These are phyloP conservation scores for Coluber constrictor DNA, from an alignment of 2,797 vertebrate species.

Conservation along the genomic window DNA sequence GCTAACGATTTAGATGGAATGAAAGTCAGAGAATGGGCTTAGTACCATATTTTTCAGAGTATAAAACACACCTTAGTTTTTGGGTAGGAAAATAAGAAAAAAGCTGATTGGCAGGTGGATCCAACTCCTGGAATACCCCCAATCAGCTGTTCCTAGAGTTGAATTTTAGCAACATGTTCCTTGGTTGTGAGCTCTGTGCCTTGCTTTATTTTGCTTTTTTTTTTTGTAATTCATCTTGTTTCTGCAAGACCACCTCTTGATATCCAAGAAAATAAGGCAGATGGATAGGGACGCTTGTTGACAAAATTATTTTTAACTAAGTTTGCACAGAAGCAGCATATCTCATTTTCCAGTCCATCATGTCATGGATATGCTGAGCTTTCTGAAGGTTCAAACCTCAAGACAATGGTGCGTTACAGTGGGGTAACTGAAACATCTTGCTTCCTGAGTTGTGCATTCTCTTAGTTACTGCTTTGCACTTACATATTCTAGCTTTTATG, in stretches of 20 bases:
- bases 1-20: no score
- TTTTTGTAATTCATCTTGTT: not conserved
- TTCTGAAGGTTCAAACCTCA: not conserved
- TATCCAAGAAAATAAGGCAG: not conserved
- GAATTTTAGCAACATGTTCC: no score
- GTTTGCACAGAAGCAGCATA: not conserved
- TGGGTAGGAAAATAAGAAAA: no score
- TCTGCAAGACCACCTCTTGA: not conserved
- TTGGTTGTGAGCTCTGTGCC: no score
- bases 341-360: not conserved
- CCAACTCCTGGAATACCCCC: no score
- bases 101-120: no score
- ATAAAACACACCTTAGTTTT: no score
- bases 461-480: not conserved
- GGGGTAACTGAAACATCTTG: not conserved
- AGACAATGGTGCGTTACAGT: not conserved
- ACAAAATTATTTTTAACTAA: not conserved
- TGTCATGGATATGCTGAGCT: not conserved
- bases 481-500: not conserved
- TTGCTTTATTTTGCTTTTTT: no score
- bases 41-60: no score
- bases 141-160: no score
- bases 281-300: not conserved
- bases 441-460: not conserved
- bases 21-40: not conserved